Conservation (phyloP, 2,113 vertebrate species). For the Anguilla rostrata region DNA sequence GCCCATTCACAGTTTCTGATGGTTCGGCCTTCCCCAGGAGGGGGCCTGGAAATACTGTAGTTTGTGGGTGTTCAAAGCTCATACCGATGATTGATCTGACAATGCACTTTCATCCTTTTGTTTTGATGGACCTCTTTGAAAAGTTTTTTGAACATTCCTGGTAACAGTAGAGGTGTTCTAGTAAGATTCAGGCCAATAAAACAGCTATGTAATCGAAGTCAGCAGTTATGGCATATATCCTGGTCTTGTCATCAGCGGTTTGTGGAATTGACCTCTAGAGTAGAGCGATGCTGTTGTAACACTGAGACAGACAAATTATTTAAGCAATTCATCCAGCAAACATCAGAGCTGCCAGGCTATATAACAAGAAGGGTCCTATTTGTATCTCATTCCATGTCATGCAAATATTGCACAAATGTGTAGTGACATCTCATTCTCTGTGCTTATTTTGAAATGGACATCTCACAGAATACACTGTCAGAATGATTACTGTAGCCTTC, state of each 20-base stretch:
- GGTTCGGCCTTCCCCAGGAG: neutral
- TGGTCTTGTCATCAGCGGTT: neutral
- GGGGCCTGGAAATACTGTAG: neutral
- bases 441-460: neutral
- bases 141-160: neutral
- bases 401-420: neutral
- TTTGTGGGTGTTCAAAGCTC: neutral
- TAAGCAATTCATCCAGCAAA: no score
- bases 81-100: neutral
- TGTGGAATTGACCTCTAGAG: neutral
- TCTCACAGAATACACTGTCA: neutral
- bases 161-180: neutral
- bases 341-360: no score
- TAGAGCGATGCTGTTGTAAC: neutral
- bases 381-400: neutral
- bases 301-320: neutral
- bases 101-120: neutral
- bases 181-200: no score
- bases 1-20: slow-evolving; percentile 16
- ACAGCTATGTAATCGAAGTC: no score
- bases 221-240: neutral
- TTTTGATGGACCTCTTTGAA: neutral
- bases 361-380: neutral
- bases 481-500: neutral
- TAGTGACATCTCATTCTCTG: neutral